Evolutionary conservation across 2,797 vertebrate genomes (phyloP), one percentile per base, ranked within the genome.

Genomic region (Harpagifer antarcticus): DNA sequence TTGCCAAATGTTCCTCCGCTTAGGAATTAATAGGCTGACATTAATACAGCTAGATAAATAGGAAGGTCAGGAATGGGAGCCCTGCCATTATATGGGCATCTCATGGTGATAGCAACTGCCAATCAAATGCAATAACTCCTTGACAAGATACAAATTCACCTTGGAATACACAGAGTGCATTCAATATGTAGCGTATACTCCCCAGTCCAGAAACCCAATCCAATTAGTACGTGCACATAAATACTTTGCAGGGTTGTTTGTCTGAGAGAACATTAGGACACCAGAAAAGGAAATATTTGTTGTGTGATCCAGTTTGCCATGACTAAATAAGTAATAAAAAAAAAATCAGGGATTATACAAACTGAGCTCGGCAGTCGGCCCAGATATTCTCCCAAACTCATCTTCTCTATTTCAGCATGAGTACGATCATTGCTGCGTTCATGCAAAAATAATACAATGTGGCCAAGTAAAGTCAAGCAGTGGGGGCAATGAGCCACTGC

Each of bases 21-120:
- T 90, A 90, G 95, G 95, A 97, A 96, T 98, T 97, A 98, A 97
- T 97, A 95, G 94, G 94, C 92, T 96, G 96, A 97, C 96, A 98
- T 97, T 97, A 98, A 98, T 98, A 97, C 96, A 94, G 95, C 93
- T 94, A 96, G 96, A 97, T 96, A 96, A 96, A 97, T 96, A 96
- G 95, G 95, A 95, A 96, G 96, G 96, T 96, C 94, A 96, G 82
- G 87, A 94, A 91, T 90, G 74, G 86, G 91, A 90, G 91, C 92
- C 93, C 94, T 91, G 94, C 92, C 80, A 91, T 94, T 95, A 96
- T 91, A 96, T 91, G 95, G 93, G 93, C 94, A 95, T 96, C 95
- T 96, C 94, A 89, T 91, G 91, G 81, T 88, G 95, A 95, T 96
- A 96, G 95, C 94, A 95, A 92, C 94, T 96, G 95, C 93, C 95